phyloP scores from a whole-genome alignment of 2,113 vertebrate genomes.

The Chrysemys picta region DNA sequence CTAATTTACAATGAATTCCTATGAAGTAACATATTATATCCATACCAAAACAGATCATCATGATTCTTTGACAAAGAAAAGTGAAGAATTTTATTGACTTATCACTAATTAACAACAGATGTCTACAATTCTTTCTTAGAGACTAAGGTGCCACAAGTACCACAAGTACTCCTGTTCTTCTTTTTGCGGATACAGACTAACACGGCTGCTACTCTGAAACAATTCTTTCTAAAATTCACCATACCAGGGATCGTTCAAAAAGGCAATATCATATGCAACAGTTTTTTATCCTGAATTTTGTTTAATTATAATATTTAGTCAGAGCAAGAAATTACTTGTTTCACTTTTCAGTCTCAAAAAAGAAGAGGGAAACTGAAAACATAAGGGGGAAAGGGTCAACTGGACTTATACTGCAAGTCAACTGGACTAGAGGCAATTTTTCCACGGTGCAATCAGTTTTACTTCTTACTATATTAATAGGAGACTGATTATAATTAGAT shows the following conservation, averaged over 20 bases:
- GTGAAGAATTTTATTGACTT: conserved; percentile 55
- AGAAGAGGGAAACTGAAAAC: conserved; percentile 12
- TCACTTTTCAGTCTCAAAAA: not conserved
- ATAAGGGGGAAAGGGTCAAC: not conserved
- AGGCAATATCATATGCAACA: not conserved
- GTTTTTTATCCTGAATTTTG: not conserved
- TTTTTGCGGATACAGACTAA: too few relatives aligned
- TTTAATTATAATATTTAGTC: not conserved
- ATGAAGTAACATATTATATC: conserved; percentile 62
- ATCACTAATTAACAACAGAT: conserved; percentile 51
- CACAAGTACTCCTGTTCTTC: too few relatives aligned
- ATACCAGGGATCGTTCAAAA: not conserved
- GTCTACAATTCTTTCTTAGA: conserved; percentile 35
- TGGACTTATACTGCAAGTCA: not conserved
- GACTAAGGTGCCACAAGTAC: too few relatives aligned
- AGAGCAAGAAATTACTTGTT: not conserved
- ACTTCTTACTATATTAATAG: conserved; percentile 21
- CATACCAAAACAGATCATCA: conserved; percentile 54
- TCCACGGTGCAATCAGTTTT: conserved; percentile 29
- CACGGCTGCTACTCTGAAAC: too few relatives aligned
- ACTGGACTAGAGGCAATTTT: conserved; percentile 8
- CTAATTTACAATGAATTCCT: conserved; percentile 73
- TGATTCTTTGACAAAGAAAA: conserved; percentile 51
- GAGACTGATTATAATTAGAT: conserved; percentile 42
- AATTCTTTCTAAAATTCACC: conserved; percentile 19